Percentiles rank a stretch among this genome's conserved stretches.
phyloP scores from a whole-genome alignment of 1,140 invertebrate genomes.

The Neodiprion pinetum region DNA sequence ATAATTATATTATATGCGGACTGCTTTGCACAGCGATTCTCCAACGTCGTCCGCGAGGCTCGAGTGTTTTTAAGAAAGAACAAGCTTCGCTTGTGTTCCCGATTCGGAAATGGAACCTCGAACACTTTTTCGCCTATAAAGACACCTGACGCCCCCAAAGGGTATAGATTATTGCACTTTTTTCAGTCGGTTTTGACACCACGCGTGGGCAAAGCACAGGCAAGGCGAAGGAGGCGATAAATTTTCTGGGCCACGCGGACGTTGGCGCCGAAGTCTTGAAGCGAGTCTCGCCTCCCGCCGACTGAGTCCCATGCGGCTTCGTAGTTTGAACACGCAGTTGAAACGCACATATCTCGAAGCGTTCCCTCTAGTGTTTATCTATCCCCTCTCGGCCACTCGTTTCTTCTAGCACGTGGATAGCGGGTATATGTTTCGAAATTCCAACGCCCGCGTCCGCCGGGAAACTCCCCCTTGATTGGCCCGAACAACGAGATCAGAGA shows the following conservation, averaged over 20 bases:
- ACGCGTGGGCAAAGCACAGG: too few species aligned
- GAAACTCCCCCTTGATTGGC: too few species aligned
- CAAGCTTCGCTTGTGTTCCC: not conserved
- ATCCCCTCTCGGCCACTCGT: not conserved
- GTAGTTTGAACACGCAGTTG: not conserved
- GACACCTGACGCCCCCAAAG: too few species aligned
- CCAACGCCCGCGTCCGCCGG: not conserved
- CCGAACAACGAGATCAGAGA: too few species aligned
- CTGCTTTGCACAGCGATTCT: too few species aligned
- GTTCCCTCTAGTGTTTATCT: constrained; percentile 7
- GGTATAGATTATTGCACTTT: too few species aligned
- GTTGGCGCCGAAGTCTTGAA: constrained; percentile 15
- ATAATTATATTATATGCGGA: too few species aligned
- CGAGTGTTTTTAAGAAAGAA: not conserved
- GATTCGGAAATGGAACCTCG: too few species aligned
- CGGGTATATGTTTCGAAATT: not conserved
- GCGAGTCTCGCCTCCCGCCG: constrained; percentile 33
- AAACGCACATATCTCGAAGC: constrained; percentile 30
- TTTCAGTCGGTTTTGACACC: too few species aligned
- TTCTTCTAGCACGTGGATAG: not conserved
- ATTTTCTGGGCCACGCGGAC: not conserved
- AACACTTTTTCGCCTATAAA: too few species aligned
- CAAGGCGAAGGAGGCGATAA: not conserved
- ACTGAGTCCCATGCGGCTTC: constrained; percentile 33
- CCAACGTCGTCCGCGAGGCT: not conserved